Evolutionary conservation across 2,797 vertebrate species (phyloP).

Genomic region (Acanthurus tractus): DNA sequence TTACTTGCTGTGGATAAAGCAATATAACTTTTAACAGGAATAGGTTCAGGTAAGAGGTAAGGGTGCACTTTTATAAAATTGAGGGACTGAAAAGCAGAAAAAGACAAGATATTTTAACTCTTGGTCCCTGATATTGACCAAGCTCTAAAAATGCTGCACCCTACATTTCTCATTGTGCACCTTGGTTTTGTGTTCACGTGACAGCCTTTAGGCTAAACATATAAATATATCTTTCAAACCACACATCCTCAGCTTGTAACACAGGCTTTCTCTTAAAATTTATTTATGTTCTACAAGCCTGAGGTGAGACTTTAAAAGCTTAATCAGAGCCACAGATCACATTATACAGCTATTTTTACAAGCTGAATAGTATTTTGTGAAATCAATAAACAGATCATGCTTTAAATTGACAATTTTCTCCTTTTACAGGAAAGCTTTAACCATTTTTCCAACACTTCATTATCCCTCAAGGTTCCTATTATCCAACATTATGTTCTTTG

Average conservation of each 20-base stretch:
- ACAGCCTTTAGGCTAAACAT: background rate
- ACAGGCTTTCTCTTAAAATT: background rate
- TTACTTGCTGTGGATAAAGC: background rate
- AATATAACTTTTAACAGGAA: background rate
- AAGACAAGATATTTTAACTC: background rate
- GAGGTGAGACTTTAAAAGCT: background rate
- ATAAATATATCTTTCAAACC: background rate
- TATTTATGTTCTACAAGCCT: background rate
- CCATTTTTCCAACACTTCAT: background rate
- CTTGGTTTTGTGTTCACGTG: background rate
- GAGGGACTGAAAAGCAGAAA: background rate
- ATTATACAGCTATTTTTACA: background rate
- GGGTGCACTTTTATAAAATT: background rate
- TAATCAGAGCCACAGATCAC: background rate
- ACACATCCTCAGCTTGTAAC: background rate
- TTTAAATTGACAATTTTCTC: background rate
- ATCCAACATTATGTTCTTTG: background rate
- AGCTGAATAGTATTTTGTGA: background rate
- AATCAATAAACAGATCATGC: background rate
- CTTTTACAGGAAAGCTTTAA: background rate
- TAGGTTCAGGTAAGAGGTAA: background rate
- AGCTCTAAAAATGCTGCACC: background rate
- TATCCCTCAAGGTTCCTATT: background rate
- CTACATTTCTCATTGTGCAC: background rate
- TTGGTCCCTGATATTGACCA: too few relatives aligned